Evolutionary conservation across 2,797 vertebrate species (phyloP), one percentile per base, ranked within the genome.

Genomic region (Acrocephalus scirpaceus): DNA sequence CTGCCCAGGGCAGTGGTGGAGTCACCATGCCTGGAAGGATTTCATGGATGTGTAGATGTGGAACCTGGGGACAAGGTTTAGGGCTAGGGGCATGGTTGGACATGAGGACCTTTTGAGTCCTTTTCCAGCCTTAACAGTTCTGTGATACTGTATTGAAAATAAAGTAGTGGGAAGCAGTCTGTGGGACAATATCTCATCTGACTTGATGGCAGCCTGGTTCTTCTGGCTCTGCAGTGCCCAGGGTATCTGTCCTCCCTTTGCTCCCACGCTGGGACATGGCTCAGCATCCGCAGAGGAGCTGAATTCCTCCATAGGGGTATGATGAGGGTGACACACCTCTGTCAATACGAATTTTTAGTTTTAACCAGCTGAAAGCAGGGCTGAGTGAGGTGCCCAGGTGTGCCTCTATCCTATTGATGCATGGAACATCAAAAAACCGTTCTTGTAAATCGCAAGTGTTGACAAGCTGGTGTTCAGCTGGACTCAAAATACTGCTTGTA

Each of bases 191-290:
- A 45, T 44, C 15, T 51, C 16, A 3, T 13, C 14, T 32, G 36
- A 32, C 11, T 16, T 11, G 23, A 3, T 22, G 30, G n/a, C 45
- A 53, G 53, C 20, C 16, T 22, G 51, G 25, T 36, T 27, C 23
- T 40, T 17, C 29, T 47, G 5, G 2, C 48, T 32, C 51, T 6
- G 4, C 3, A 1, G 4, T 23, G 12, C 26, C 10, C 25, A 13
- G 34, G 50, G 32, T 20, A 3, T 42, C 2, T 5, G 13, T 34
- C 6, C 23, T 65, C 26, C 38, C 34, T 27, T 19, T 4, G 65
- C 27, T 69, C 50, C 44, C 21, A 3, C 0, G 0, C 42, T 0
- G 0, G 26, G 22, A 36, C 13, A 10, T 0, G 0, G 51, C 58
- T 44, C 25, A 19, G 34, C 16, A 15, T 13, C 23, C 0, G 0